A percentile compares a stretch with the other conserved stretches of the same genome.
These are phyloP conservation scores for Drosophila repletoides DNA, from an alignment of 1,140 invertebrate genomes.

Conservation along the genomic window DNA sequence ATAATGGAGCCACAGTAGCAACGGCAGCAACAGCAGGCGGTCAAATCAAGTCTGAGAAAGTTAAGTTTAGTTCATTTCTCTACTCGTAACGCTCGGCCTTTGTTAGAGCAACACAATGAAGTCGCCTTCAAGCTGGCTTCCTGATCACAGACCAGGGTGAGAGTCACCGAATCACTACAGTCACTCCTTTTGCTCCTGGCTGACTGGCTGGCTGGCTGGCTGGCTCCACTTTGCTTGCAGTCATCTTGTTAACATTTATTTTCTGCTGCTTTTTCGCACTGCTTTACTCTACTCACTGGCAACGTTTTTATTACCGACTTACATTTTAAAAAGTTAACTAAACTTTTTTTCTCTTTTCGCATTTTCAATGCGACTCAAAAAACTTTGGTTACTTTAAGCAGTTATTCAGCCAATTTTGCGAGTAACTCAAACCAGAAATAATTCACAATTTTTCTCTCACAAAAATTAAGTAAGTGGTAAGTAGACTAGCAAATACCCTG, in stretches of 20 bases:
- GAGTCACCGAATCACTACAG: no score
- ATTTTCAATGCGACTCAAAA: slow-evolving; percentile 42
- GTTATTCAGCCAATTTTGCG: slow-evolving; percentile 59
- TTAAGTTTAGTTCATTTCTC: slow-evolving; percentile 15
- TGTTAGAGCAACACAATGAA: slow-evolving; percentile 32
- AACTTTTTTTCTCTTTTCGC: slow-evolving; percentile 50
- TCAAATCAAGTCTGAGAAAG: slow-evolving; percentile 10
- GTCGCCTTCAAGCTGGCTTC: slow-evolving; percentile 2
- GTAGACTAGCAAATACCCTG: no score
- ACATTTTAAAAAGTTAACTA: slow-evolving; percentile 60
- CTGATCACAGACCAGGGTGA: background rate
- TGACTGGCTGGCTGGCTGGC: no score
- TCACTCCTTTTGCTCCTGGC: background rate
- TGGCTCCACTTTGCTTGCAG: slow-evolving; percentile 17
- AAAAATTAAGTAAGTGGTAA: no score
- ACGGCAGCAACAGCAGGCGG: background rate
- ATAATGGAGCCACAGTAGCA: background rate
- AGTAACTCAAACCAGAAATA: slow-evolving; percentile 16
- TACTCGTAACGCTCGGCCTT: background rate
- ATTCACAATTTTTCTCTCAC: background rate
- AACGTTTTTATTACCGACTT: slow-evolving; percentile 44
- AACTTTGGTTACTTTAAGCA: slow-evolving; percentile 54
- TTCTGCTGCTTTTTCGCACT: slow-evolving; percentile 25
- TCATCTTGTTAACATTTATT: slow-evolving; percentile 77
- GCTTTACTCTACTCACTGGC: slow-evolving; percentile 14